These are phyloP conservation scores for Nemoura dubitans DNA, from an alignment of 2,888 invertebrate species.

Conservation along the genomic window DNA sequence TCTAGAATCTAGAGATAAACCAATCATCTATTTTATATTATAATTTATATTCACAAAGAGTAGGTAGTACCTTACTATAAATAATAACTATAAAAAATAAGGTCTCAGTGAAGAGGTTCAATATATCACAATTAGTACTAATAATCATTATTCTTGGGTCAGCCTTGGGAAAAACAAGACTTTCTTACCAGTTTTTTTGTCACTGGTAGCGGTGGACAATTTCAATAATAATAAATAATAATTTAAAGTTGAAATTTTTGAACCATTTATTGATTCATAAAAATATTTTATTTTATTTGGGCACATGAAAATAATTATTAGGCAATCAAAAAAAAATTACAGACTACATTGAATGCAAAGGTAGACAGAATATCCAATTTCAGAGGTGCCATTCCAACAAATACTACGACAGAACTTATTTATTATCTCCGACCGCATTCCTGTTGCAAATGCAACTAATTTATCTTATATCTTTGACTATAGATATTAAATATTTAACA, in stretches of 20 bases:
- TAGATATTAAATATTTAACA: not conserved
- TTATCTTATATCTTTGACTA: not conserved
- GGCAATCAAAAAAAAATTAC: not conserved
- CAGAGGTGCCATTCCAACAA: not conserved
- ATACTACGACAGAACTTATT: not conserved
- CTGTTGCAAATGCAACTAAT: not conserved
- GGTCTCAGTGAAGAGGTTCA: constrained; percentile 4
- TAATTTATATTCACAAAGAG: not conserved
- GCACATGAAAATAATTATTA: not conserved
- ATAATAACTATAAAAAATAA: constrained; percentile 30
- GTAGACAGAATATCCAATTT: not conserved
- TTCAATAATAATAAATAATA: not conserved
- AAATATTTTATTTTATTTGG: not conserved
- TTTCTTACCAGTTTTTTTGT: not conserved
- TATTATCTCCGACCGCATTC: not conserved
- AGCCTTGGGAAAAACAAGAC: not conserved
- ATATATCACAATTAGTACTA: constrained; percentile 3
- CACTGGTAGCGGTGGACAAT: not conserved
- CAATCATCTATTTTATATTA: constrained; percentile 16
- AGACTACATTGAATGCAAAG: not conserved
- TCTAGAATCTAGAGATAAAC: constrained; percentile 7
- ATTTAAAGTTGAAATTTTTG: not conserved
- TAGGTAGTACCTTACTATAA: constrained; percentile 14
- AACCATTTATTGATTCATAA: not conserved
- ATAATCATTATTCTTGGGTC: constrained; percentile 12